These are phyloP conservation scores for Pogonognathellus flavescens DNA, from an alignment of 1,140 invertebrate species.

Conservation along the genomic window DNA sequence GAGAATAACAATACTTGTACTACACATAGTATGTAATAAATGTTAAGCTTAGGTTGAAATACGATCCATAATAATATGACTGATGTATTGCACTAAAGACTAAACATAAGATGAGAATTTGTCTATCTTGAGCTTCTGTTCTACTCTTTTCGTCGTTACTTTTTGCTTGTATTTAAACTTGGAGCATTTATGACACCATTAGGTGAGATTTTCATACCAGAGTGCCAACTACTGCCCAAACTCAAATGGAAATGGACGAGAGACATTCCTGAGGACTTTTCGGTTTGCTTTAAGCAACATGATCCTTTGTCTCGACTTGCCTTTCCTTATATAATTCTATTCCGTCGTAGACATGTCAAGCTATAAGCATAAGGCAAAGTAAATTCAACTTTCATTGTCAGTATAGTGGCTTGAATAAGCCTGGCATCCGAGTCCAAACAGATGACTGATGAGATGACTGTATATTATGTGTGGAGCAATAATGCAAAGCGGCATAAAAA, in stretches of 20 bases:
- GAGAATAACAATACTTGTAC: background rate
- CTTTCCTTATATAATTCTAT: slow-evolving; percentile 3
- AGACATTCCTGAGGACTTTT: slow-evolving; percentile 22
- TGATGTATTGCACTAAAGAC: background rate
- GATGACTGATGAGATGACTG: slow-evolving; percentile 37
- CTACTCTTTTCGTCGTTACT: slow-evolving; percentile 17
- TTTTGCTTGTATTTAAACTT: background rate
- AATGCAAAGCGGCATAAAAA: background rate
- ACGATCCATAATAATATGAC: background rate
- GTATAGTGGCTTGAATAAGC: background rate
- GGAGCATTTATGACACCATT: slow-evolving; percentile 35
- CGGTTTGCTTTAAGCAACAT: slow-evolving; percentile 36
- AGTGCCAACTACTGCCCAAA: slow-evolving; percentile 15
- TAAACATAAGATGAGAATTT: slow-evolving; percentile 1
- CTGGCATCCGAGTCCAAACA: slow-evolving; percentile 30
- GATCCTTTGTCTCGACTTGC: slow-evolving; percentile 32
- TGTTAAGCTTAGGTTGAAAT: slow-evolving; percentile 20
- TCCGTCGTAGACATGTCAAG: background rate
- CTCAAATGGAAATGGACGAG: slow-evolving; percentile 1
- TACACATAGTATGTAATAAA: background rate
- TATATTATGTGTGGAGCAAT: background rate
- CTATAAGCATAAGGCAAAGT: background rate
- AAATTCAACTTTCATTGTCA: background rate
- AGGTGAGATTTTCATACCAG: slow-evolving; percentile 32
- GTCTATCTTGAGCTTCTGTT: slow-evolving; percentile 13